Percentiles rank a stretch among this genome's conserved stretches.
These are phyloP conservation scores for Hylomyscus alleni DNA, from an alignment of 2,797 vertebrate species.

Conservation along the genomic window DNA sequence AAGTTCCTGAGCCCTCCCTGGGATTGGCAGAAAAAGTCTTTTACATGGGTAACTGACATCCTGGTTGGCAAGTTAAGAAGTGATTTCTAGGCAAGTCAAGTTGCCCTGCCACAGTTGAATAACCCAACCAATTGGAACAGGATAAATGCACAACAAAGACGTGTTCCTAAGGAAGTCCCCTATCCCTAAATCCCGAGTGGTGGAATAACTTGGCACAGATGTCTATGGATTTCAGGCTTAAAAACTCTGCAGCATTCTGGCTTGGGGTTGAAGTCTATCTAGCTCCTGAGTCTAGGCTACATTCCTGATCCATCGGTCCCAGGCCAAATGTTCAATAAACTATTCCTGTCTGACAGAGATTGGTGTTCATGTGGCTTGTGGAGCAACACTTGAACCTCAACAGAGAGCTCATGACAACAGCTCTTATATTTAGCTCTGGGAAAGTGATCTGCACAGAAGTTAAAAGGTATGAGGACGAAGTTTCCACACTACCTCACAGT, in stretches of 20 bases:
- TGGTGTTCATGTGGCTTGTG: too few relatives aligned
- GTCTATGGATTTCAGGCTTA: neutral
- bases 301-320: too few relatives aligned
- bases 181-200: neutral
- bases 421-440: conserved; percentile 97
- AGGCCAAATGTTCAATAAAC: too few relatives aligned
- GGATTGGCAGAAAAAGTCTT: neutral
- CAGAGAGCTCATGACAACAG: conserved; percentile 96
- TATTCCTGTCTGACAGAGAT: too few relatives aligned
- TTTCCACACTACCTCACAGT: too few relatives aligned
- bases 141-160: neutral
- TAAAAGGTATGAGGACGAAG: conserved; percentile 91
- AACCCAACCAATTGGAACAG: neutral
- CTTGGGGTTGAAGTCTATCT: too few relatives aligned
- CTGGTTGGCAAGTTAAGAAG: neutral
- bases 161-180: neutral
- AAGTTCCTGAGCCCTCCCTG: neutral
- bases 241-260: neutral
- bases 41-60: neutral
- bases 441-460: conserved; percentile 99
- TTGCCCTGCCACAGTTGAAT: neutral
- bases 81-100: neutral
- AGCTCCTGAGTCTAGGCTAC: too few relatives aligned
- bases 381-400: too few relatives aligned
- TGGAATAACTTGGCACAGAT: neutral